Base-by-base conservation (phyloP, 2,797 vertebrate genomes). In the Fistularia commersonii region DNA sequence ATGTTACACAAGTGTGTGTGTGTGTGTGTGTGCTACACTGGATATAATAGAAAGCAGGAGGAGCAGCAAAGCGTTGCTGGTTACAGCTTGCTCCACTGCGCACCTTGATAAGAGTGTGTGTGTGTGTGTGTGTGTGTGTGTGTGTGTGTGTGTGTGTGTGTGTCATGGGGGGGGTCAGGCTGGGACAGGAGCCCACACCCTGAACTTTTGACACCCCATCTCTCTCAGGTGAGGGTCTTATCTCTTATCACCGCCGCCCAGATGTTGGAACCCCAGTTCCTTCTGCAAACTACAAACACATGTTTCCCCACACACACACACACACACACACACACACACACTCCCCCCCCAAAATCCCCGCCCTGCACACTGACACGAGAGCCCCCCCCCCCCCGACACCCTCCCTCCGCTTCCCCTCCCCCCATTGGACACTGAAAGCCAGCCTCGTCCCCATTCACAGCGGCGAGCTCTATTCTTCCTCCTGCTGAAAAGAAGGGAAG, bases 311-410 rank as follows among this genome's bases (percentile, higher is more conserved):
- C 48, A 45, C 8, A 2, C 31, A 47, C 61, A 47, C 55, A 12
- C 42, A 11, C 44, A 12, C 39, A 12, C 40, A 0, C 40, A 14
- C 40, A 8, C 41, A 14, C 8, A 14, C 54, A 8, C 9, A 32
- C 6, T 44, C 12, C 0, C 61, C 37, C 14, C 50, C 66, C 57
- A 43, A 51, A 33, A 7, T 12, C n/a, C 12, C 45, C 58, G 39
- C 51, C 39, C 23, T 75, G 76, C 76, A 83, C 55, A 69, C 76
- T 79, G 82, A 85, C 80, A 86, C 81, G 82, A 86, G 77, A 77
- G 82, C 78, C 65, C 74, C 80, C 81, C 72, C 77, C 74, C 76
- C 81, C 55, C 23, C 48, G 48, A n/a, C n/a, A n/a, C n/a, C n/a
- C n/a, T n/a, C n/a, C n/a, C n/a, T n/a, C n/a, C n/a, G n/a, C n/a